Base-by-base conservation (phyloP, 1,140 invertebrate species). In the Portunus trituberculatus region DNA sequence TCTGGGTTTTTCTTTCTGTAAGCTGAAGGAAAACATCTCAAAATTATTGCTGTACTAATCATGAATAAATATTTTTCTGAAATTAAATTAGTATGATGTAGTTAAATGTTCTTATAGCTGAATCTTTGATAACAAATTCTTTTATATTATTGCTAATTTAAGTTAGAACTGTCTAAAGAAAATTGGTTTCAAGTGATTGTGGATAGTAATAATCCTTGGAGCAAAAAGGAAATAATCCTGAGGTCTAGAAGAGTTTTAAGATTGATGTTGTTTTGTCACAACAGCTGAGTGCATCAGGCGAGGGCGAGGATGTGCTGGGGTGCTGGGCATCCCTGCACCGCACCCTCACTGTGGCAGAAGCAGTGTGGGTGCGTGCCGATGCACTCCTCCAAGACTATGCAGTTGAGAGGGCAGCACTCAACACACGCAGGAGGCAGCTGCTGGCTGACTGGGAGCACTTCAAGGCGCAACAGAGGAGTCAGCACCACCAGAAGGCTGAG, bases 381-480 rank as follows among this genome's bases (percentile, higher is more conserved):
- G 67, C 89, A 20, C 93, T 94, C 31, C 76, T 96, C 10, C 95
- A 96, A 89, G 95, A 96, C 32, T 96, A 96, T 86, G 91, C 95
- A 0, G 91, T 96, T n/a, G 95, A 96, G 45, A 39, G 95, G 20
- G 95, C 93, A n/a, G 95, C 95, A 29, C 52, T 94, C 16, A 94
- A 76, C 82, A 94, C 95, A 16, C 93, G 93, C 46, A 91, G 95
- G 12, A 94, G 95, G 83, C 95, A 96, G 87, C 88, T 96, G 29
- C 59, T 94, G 83, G 91, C 95, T 6, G 93, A 94, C 28, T 96
- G 95, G 95, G 95, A 94, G 82, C 95, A 95, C 4, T 94, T 96
- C 88, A 96, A 96, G 83, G 90, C 95, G n/a, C 93, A 94, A 45
- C 95, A 96, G 31, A 84, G 90, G 39, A 90, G 32, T 25, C 95